A percentile compares a stretch with the other conserved stretches of the same genome.
These are phyloP conservation scores for Myioborus miniatus DNA, from an alignment of 2,797 vertebrate species.

Conservation along the genomic window DNA sequence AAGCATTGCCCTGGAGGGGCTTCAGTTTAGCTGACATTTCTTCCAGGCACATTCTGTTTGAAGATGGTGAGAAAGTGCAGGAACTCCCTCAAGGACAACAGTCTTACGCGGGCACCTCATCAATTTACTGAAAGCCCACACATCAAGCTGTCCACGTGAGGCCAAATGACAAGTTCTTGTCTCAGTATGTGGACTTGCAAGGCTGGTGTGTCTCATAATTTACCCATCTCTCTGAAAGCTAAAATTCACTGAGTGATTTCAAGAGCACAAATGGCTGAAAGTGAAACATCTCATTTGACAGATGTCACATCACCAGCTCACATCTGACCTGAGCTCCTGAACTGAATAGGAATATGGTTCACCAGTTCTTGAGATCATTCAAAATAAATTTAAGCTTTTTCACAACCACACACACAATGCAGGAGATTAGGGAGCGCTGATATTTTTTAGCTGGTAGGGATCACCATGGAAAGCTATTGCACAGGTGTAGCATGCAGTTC, in stretches of 20 bases:
- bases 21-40: background rate
- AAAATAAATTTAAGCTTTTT: background rate
- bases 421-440: background rate
- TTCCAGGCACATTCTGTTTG: background rate
- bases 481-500: background rate
- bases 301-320: background rate
- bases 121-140: background rate
- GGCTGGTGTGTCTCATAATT: background rate
- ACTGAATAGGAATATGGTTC: background rate
- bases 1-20: background rate
- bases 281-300: background rate
- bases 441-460: background rate
- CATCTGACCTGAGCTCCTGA: background rate
- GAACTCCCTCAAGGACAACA: background rate
- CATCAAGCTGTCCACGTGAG: background rate
- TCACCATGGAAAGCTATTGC: rapidly evolving
- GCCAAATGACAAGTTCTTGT: background rate
- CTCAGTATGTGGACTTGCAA: background rate
- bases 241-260: background rate
- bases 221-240: background rate
- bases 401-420: background rate
- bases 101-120: background rate
- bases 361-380: background rate
- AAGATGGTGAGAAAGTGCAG: background rate
- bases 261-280: background rate